phyloP scores from a whole-genome alignment of 2,888 invertebrate species.

The Polyommatus iphigenia region DNA sequence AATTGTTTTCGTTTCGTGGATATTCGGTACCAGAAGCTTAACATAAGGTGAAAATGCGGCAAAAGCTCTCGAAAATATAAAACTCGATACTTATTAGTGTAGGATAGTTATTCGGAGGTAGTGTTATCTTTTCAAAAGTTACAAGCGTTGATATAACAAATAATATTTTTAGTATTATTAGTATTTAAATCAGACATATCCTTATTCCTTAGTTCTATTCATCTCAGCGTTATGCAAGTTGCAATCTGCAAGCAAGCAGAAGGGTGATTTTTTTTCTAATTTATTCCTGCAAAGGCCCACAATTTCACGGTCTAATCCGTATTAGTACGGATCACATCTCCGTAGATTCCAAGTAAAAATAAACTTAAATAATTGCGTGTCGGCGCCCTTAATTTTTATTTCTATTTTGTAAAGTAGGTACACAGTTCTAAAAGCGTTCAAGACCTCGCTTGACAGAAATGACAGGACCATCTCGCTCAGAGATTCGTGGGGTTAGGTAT shows the following conservation, averaged over 20 bases:
- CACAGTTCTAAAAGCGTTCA: constrained; percentile 39
- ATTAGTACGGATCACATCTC: constrained; percentile 8
- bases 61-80: background rate
- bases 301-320: background rate
- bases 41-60: background rate
- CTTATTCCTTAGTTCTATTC: no score
- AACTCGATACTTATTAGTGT: background rate
- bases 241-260: background rate
- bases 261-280: background rate
- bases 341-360: constrained; percentile 28
- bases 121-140: no score
- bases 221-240: background rate
- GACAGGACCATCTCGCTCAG: constrained; percentile 38
- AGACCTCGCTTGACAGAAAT: constrained; percentile 42
- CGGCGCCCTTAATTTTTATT: constrained; percentile 36
- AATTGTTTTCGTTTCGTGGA: background rate
- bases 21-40: background rate
- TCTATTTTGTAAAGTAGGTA: constrained; percentile 38
- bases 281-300: background rate
- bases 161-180: no score
- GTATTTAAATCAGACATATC: no score
- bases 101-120: no score
- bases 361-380: constrained; percentile 37
- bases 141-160: no score
- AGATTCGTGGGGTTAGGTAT: constrained; percentile 19